A percentile compares a stretch with the other conserved stretches of the same genome.
Evolutionary conservation across 2,113 vertebrate genomes (phyloP).

Genomic region (Sylvia atricapilla): DNA sequence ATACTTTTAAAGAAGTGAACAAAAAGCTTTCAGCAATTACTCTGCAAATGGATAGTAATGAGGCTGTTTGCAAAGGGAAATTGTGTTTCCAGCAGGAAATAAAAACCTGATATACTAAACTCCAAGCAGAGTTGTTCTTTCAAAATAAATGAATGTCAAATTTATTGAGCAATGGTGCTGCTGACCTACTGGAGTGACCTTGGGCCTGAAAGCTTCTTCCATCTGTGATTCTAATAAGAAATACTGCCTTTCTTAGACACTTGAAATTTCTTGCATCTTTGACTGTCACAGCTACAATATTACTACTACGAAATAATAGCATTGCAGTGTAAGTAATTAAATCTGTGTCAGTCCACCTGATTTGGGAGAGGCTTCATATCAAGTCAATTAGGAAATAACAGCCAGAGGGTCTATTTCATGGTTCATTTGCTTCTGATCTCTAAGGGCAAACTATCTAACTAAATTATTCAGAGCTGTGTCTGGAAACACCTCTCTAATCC

Average conservation of each 20-base stretch:
- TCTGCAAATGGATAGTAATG: conserved; percentile 15
- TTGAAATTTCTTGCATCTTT: background rate
- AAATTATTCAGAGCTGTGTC: conserved; percentile 65
- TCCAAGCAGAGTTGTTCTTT: background rate
- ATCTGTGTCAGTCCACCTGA: conserved; percentile 45
- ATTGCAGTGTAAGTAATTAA: conserved; percentile 58
- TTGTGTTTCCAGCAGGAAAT: conserved; percentile 14
- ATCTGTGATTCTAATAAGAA: background rate
- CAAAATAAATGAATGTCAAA: background rate
- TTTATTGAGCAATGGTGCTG: background rate
- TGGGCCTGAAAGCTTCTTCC: background rate
- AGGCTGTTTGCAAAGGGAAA: conserved; percentile 10
- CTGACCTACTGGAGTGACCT: background rate
- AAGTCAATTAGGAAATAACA: conserved; percentile 61
- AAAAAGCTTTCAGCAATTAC: background rate
- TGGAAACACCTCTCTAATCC: conserved; percentile 58
- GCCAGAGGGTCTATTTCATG: conserved; percentile 64
- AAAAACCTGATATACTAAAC: background rate
- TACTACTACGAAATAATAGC: conserved; percentile 50
- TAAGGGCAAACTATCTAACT: conserved; percentile 62
- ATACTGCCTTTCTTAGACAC: background rate
- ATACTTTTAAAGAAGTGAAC: background rate
- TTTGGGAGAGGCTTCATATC: conserved; percentile 45
- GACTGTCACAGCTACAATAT: background rate
- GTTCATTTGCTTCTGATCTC: conserved; percentile 66